Conservation (phyloP, 2,113 vertebrate genomes). For the Python bivittatus region DNA sequence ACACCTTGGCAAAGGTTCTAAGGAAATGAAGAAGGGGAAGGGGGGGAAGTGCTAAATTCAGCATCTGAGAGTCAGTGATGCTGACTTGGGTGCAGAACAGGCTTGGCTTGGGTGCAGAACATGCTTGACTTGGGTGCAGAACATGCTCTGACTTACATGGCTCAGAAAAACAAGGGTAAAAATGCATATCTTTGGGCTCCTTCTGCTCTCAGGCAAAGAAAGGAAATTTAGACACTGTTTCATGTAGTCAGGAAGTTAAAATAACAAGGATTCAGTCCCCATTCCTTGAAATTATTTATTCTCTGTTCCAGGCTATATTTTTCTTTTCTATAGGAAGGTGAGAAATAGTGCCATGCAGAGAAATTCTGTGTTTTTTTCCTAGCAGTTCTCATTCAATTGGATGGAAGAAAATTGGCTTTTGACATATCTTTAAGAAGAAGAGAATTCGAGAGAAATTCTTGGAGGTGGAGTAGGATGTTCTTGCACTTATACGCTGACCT, state of each 20-base stretch:
- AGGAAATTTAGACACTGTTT: background rate
- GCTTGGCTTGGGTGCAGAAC: conserved; percentile 6
- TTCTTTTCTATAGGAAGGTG: background rate
- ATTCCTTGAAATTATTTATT: background rate
- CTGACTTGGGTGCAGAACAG: conserved; percentile 6
- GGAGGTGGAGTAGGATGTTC: background rate
- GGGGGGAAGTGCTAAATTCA: conserved; percentile 45
- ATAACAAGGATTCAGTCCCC: background rate
- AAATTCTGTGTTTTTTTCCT: background rate
- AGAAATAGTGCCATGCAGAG: background rate
- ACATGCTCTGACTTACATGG: conserved; percentile 43
- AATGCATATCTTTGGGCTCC: conserved; percentile 4
- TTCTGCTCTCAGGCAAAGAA: conserved; percentile 27
- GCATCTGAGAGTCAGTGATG: conserved; percentile 29
- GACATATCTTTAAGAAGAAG: no score
- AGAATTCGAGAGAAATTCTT: no score
- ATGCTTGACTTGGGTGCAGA: conserved; percentile 10
- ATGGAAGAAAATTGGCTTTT: background rate
- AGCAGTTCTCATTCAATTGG: background rate
- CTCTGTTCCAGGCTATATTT: background rate
- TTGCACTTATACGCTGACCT: background rate
- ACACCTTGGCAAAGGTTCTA: conserved; percentile 46
- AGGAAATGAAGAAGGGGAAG: conserved; percentile 48
- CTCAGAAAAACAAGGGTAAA: conserved; percentile 23
- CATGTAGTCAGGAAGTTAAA: background rate